These are phyloP conservation scores for Tapirus indicus DNA, from an alignment of 2,797 vertebrate genomes.

Conservation along the genomic window DNA sequence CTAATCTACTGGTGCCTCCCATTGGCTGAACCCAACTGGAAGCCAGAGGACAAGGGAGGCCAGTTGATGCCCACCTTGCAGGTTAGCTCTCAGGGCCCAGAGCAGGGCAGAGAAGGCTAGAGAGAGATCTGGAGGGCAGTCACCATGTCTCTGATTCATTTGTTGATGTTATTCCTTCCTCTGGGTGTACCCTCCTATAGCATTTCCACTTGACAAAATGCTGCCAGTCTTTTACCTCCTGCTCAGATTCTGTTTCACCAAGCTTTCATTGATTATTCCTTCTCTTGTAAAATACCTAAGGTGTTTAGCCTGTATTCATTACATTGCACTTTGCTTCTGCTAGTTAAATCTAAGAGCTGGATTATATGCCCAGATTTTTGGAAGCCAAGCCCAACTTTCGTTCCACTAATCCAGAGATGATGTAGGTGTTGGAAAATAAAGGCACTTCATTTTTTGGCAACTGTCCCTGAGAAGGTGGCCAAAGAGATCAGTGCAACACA, in stretches of 20 bases:
- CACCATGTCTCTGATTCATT: background rate
- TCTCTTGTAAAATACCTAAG: background rate
- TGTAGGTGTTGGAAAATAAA: conserved; percentile 18
- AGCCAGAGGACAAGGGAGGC: background rate
- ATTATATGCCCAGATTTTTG: background rate
- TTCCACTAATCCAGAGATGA: background rate
- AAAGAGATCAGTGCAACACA: background rate
- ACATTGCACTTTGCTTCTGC: background rate
- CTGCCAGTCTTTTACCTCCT: background rate
- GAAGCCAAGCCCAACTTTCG: background rate
- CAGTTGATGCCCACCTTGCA: background rate
- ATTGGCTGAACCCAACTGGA: background rate
- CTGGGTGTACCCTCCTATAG: background rate
- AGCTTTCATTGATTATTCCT: background rate
- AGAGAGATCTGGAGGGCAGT: background rate
- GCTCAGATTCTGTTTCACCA: background rate
- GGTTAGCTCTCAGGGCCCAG: background rate
- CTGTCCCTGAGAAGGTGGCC: background rate
- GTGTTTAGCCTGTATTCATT: background rate
- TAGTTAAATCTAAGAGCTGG: background rate
- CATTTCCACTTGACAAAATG: background rate
- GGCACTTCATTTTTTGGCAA: background rate
- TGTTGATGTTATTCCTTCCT: background rate
- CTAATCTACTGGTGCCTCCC: background rate
- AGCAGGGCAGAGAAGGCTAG: background rate